Conservation (phyloP, 2,888 invertebrate species). For the Eretmocerus hayati region DNA sequence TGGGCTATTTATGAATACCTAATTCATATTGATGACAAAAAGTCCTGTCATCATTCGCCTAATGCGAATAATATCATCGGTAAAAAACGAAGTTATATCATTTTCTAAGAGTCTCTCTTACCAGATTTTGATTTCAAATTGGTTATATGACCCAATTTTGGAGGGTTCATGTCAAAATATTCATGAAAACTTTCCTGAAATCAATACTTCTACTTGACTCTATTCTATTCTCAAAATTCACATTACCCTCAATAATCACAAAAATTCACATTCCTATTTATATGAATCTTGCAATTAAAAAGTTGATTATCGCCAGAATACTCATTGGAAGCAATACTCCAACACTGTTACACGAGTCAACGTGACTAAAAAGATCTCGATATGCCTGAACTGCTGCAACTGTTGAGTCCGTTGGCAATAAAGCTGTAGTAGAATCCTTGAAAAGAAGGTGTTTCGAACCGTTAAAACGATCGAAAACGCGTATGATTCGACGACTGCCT, state of each 20-base stretch:
- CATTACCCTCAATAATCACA: not conserved
- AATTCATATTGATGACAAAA: no score
- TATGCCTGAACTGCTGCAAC: slow-evolving; percentile 52
- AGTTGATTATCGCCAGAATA: not conserved
- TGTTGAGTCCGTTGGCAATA: slow-evolving; percentile 47
- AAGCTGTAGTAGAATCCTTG: slow-evolving; percentile 56
- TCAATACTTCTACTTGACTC: no score
- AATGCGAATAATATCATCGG: no score
- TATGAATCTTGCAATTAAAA: not conserved
- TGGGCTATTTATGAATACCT: no score
- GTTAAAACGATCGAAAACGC: slow-evolving; percentile 56
- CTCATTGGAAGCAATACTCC: not conserved
- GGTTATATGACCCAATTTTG: no score
- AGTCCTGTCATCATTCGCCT: no score
- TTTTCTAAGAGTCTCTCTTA: no score
- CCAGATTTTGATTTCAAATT: no score
- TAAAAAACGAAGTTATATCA: no score
- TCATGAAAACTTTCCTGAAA: no score
- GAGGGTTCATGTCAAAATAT: no score
- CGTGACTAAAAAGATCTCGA: slow-evolving; percentile 51
- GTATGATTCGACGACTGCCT: slow-evolving; percentile 41
- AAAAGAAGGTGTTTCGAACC: slow-evolving; percentile 53
- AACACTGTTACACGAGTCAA: slow-evolving; percentile 39
- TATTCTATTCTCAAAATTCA: no score
- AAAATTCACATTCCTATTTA: not conserved